Conservation (phyloP, 2,888 invertebrate genomes). For the Timema podura region DNA sequence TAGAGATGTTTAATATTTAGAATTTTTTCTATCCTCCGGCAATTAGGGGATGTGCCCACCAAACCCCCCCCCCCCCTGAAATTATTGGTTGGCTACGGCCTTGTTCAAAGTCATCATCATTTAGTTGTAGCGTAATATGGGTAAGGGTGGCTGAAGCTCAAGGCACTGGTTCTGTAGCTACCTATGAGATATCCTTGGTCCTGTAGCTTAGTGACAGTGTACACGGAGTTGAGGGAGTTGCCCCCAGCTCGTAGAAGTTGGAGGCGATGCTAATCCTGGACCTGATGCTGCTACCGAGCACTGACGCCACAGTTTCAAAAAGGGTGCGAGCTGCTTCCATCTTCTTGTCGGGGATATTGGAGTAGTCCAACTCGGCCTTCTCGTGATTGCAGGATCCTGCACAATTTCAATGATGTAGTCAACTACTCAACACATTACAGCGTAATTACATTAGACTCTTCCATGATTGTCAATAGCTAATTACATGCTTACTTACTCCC, state of each 20-base stretch:
- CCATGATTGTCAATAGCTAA: too few species aligned
- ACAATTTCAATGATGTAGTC: too few species aligned
- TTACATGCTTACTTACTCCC: neutral
- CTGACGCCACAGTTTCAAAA: slow-evolving; percentile 69
- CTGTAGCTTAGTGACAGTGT: slow-evolving; percentile 69
- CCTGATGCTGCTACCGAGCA: slow-evolving; percentile 55
- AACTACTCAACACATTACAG: too few species aligned
- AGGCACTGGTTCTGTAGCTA: slow-evolving; percentile 32
- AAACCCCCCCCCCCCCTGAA: too few species aligned
- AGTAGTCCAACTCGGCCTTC: slow-evolving; percentile 54
- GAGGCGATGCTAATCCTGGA: slow-evolving; percentile 58
- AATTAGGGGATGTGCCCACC: too few species aligned
- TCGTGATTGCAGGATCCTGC: neutral
- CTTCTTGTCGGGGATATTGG: slow-evolving; percentile 56
- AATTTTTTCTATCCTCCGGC: too few species aligned
- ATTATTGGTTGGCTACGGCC: too few species aligned
- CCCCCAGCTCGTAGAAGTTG: slow-evolving; percentile 81
- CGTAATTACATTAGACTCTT: too few species aligned
- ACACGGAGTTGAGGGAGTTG: slow-evolving; percentile 81
- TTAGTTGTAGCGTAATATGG: too few species aligned
- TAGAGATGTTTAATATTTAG: too few species aligned
- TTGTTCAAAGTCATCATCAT: too few species aligned
- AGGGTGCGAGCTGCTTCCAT: slow-evolving; percentile 62
- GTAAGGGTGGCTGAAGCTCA: too few species aligned
- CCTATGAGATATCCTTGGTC: slow-evolving; percentile 76